phyloP scores from a whole-genome alignment of 2,113 vertebrate species.

The Thomomys bottae region DNA sequence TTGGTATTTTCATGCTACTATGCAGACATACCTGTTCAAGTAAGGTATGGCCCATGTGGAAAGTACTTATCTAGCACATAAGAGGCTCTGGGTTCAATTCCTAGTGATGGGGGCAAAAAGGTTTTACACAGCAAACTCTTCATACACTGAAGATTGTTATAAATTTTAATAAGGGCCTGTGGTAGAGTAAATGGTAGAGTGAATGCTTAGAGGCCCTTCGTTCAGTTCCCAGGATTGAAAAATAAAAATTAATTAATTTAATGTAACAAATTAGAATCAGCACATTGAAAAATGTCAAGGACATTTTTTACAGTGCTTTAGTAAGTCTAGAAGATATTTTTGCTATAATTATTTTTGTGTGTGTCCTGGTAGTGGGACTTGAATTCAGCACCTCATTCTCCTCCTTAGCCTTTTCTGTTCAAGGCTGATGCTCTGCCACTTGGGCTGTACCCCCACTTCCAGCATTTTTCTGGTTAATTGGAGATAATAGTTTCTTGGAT shows the following conservation, averaged over 20 bases:
- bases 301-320: not conserved
- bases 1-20: conserved; percentile 2
- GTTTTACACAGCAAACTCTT: not conserved
- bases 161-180: not conserved
- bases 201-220: not conserved
- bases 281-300: not conserved
- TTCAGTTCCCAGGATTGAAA: not conserved
- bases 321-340: conserved; percentile 21
- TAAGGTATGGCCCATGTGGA: too few relatives aligned
- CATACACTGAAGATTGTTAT: not conserved
- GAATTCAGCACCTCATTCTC: too few relatives aligned
- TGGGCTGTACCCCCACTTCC: too few relatives aligned
- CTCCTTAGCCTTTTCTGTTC: too few relatives aligned
- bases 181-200: not conserved
- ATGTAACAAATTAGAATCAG: not conserved
- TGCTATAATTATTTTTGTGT: too few relatives aligned
- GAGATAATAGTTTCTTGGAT: too few relatives aligned
- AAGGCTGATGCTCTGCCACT: too few relatives aligned
- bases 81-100: too few relatives aligned
- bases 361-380: too few relatives aligned
- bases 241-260: not conserved
- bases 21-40: not conserved
- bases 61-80: too few relatives aligned
- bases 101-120: too few relatives aligned
- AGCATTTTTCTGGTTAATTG: too few relatives aligned